Percentiles rank a stretch among this genome's conserved stretches.
These are phyloP conservation scores for Cryptus armator DNA, from an alignment of 2,888 invertebrate species.

Conservation along the genomic window DNA sequence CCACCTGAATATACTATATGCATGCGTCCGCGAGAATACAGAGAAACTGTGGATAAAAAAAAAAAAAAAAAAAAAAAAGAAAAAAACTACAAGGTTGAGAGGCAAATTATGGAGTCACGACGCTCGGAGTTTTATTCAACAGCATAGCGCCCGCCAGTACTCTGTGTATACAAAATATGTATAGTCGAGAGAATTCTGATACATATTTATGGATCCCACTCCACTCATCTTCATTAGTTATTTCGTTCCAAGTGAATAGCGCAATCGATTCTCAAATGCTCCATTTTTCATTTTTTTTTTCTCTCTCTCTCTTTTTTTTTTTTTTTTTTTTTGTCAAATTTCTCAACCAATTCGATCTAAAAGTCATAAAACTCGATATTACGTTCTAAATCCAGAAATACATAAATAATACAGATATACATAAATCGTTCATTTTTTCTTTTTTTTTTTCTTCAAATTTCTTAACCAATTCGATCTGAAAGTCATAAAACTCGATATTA, in stretches of 20 bases:
- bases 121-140: constrained; percentile 58
- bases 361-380: neutral
- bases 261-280: neutral
- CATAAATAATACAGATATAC: no score
- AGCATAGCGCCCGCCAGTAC: neutral
- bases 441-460: neutral
- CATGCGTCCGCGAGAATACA: constrained; percentile 37
- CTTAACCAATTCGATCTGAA: neutral
- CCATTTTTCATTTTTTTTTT: neutral
- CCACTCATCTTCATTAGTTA: constrained; percentile 9
- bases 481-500: neutral
- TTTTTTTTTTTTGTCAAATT: neutral
- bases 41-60: constrained; percentile 28
- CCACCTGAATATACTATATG: constrained; percentile 22
- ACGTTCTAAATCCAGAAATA: no score
- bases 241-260: constrained; percentile 18
- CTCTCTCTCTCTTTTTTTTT: neutral
- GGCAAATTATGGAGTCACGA: constrained; percentile 59
- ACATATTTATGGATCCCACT: constrained; percentile 24
- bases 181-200: constrained; percentile 11
- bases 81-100: constrained; percentile 56
- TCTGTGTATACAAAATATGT: neutral
- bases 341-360: no score
- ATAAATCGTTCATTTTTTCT: no score
- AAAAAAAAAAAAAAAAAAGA: constrained; percentile 12